These are phyloP conservation scores for Chiridota heheva DNA, from an alignment of 35 echinoderm and acorn worm species.

Conservation along the genomic window DNA sequence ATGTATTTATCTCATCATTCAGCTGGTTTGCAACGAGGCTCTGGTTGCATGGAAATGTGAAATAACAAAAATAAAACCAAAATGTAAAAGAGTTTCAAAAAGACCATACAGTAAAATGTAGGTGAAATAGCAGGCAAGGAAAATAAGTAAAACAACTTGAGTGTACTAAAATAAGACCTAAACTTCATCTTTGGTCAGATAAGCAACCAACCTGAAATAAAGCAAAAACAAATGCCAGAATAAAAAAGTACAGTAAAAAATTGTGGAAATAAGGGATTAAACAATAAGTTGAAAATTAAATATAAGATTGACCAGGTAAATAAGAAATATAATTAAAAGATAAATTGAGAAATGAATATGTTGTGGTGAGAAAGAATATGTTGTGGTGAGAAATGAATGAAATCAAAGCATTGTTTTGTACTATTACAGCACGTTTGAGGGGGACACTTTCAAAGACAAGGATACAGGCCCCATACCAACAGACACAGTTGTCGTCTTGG, in stretches of 20 bases:
- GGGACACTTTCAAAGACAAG: conserved; percentile 27
- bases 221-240: no score
- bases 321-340: background rate
- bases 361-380: background rate
- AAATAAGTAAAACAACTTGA: no score
- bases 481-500: conserved; percentile 60
- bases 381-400: background rate
- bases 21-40: background rate
- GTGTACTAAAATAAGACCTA: no score
- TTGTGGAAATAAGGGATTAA: background rate
- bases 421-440: conserved; percentile 67
- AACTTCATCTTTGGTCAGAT: no score
- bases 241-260: no score
- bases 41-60: background rate
- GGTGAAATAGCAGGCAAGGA: no score
- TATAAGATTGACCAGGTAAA: background rate
- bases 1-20: no score
- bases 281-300: background rate
- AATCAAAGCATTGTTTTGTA: background rate
- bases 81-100: background rate
- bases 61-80: background rate
- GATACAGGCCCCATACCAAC: conserved; percentile 51
- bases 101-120: no score
- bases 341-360: background rate
- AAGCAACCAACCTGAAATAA: no score